Base-by-base conservation (phyloP, 2,888 invertebrate genomes). In the Stenodera caucasica region DNA sequence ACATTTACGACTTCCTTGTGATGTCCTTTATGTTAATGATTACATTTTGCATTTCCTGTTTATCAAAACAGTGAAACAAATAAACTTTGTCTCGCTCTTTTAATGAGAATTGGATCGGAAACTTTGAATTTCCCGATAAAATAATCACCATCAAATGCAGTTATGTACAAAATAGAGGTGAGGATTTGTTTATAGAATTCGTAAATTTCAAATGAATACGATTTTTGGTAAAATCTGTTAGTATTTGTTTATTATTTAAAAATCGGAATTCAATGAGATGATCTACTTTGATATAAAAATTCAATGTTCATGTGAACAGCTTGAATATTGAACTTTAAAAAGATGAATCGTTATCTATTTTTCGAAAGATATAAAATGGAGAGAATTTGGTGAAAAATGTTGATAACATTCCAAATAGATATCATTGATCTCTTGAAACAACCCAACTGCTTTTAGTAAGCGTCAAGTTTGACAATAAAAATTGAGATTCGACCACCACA, bases 301-400 rank as follows among this genome's bases (percentile, higher is more conserved):
- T 1, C 12, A 45, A 21, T 21, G 12, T 45, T 45, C 23, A 23
- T 45, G 45, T 45, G 45, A 12, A 45, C 21, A 45, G 12, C 12
- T 45, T 23, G 45, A n/a, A 45, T 45, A 45, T 45, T 45, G 45
- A 45, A 45, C 21, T 45, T 45, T 45, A 12, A 45, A 40, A 45
- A 23, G 45, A 45, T 45, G 45, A 23, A 45, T 45, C 12, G 21
- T 45, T 45, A 6, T 21, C 9, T 18, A 40, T 40, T 8, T 11
- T 15, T 6, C 40, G 11, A 11, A 18, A 11, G 45, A 23, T n/a
- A 23, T 45, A 23, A 23, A 45, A 23, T 45, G 5, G 21, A 12
- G 45, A 23, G 23, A 45, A 45, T 45, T 45, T 45, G 45, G 45
- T 45, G 45, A 45, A 45, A 45, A 45, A 45, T 45, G 45, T 23